Base-by-base conservation (phyloP, 2,797 vertebrate genomes). In the Platalea minor region DNA sequence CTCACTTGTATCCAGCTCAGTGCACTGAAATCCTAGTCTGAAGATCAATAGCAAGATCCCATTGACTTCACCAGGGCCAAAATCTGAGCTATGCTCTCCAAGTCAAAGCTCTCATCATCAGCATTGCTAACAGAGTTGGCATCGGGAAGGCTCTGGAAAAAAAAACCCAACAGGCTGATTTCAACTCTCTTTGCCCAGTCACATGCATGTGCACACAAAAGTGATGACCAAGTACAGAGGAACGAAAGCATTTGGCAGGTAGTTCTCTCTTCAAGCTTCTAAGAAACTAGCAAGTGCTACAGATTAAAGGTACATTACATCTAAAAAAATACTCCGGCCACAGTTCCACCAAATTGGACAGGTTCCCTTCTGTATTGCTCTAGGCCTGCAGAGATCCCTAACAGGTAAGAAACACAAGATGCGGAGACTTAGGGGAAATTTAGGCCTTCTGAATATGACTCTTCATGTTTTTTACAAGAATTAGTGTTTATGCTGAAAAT, bases 401-500 rank as follows among this genome's bases (percentile, higher is more conserved):
- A 64, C 51, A 77, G 45, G 48, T 91, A 85, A 87, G 51, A 93
- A 93, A 87, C 31, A 48, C 19, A 77, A 93, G 13, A 51, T 8
- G 2, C 11, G 16, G 59, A 63, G n/a, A 45, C 45, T 18, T 56
- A 21, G 10, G 33, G 67, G 28, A 60, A 70, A 82, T 56, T 45
- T 53, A 87, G 78, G 16, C 29, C n/a, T 89, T 94, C 95, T 91
- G 89, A 92, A 92, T 67, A 73, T 29, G 25, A 48, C 35, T 65
- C 51, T 83, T 86, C 50, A 20, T 46, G 64, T 0, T 67, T 83
- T 91, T 95, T 74, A 72, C 35, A 89, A 78, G 84, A 86, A 84
- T 35, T 54, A 90, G 31, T 93, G 72, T 78, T 85, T 92, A 93
- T 91, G 70, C 75, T 89, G 81, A 95, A 95, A 95, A 93, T 93